phyloP scores from a whole-genome alignment of 2,888 invertebrate species.

The Cataglyphis livida region DNA sequence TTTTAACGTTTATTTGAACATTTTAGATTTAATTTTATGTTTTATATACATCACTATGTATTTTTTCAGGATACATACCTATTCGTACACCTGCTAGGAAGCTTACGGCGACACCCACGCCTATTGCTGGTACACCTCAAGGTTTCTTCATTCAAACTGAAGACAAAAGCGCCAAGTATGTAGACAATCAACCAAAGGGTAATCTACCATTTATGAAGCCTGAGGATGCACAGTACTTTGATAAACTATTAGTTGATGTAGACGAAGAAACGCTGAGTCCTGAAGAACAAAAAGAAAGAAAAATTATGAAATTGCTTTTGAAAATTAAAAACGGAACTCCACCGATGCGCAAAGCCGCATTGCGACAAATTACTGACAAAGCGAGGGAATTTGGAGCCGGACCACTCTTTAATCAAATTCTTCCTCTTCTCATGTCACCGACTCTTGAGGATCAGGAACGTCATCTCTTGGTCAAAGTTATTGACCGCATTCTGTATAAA shows the following conservation, averaged over 20 bases:
- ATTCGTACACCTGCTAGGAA: slow-evolving; percentile 99
- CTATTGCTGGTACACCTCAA: slow-evolving; percentile 95
- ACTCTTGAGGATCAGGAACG: slow-evolving; percentile 99
- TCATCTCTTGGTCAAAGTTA: slow-evolving; percentile 99
- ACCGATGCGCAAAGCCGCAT: slow-evolving; percentile 99
- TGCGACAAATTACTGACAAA: slow-evolving; percentile 99
- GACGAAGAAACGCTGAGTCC: slow-evolving; percentile 98
- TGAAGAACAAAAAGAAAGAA: slow-evolving; percentile 99
- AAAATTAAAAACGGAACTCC: slow-evolving; percentile 99
- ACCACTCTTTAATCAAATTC: slow-evolving; percentile 99
- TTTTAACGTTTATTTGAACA: not conserved
- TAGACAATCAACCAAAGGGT: slow-evolving; percentile 99
- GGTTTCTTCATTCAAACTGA: slow-evolving; percentile 98
- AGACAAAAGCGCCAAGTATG: slow-evolving; percentile 94
- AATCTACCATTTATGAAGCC: slow-evolving; percentile 99
- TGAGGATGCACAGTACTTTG: slow-evolving; percentile 98
- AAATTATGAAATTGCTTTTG: slow-evolving; percentile 99
- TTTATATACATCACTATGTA: not conserved
- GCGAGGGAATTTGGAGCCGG: slow-evolving; percentile 99
- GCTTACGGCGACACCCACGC: slow-evolving; percentile 99
- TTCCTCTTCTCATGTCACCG: slow-evolving; percentile 99
- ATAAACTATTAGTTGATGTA: slow-evolving; percentile 98
- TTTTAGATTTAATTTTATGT: slow-evolving; percentile 18
- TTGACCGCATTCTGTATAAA: slow-evolving; percentile 99
- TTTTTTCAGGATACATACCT: slow-evolving; percentile 92